Conservation (phyloP, 2,113 vertebrate species). For the Apus apus region DNA sequence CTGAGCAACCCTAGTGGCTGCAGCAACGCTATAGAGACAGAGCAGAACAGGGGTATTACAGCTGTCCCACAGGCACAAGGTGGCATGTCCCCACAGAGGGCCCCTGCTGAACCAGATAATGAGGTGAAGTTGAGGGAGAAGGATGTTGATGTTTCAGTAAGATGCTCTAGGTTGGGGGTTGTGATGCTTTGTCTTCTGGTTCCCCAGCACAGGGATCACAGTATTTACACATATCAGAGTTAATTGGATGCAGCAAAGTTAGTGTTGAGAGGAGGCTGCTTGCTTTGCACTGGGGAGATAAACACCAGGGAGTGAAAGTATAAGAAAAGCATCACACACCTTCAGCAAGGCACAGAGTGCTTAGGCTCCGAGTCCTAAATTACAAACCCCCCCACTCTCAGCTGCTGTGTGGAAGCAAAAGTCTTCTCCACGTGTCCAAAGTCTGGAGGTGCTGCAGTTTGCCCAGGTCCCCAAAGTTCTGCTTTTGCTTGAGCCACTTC, state of each 20-base stretch:
- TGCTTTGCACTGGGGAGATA: neutral
- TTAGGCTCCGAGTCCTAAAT: neutral
- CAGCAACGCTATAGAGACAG: neutral
- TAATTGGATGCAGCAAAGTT: neutral
- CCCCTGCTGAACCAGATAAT: neutral
- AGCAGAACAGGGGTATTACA: rapidly evolving
- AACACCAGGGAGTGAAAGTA: neutral
- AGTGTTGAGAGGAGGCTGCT: neutral
- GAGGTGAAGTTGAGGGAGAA: neutral
- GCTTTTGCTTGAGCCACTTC: neutral
- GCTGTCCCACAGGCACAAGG: neutral
- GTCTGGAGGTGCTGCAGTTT: neutral
- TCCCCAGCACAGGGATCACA: rapidly evolving
- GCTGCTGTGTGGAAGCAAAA: neutral
- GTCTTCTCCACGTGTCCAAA: neutral
- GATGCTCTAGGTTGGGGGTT: neutral
- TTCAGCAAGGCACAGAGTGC: neutral
- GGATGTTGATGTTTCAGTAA: neutral
- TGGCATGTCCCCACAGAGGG: neutral
- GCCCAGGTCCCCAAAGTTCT: neutral
- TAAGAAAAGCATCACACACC: neutral
- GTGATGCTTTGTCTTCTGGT: neutral
- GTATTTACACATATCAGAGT: neutral
- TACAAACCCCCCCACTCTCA: neutral
- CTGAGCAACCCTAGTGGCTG: neutral